These are phyloP conservation scores for Phanerotoma sp. DNA, from an alignment of 2,888 invertebrate genomes.

Conservation along the genomic window DNA sequence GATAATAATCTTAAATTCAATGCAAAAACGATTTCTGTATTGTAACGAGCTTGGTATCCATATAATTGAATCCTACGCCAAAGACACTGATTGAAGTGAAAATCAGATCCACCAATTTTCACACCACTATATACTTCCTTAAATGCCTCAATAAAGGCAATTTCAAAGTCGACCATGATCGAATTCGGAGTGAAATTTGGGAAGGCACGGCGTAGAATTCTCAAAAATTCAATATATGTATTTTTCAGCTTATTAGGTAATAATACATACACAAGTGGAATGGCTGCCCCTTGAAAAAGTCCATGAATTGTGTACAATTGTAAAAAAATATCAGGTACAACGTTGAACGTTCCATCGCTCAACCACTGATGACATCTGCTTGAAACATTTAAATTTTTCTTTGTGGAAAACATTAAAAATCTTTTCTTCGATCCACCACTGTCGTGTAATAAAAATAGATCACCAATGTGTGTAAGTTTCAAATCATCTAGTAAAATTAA, in stretches of 20 bases:
- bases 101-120: background rate
- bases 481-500: background rate
- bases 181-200: background rate
- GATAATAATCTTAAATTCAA: background rate
- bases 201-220: background rate
- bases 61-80: background rate
- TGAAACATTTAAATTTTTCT: background rate
- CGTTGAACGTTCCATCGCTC: constrained; percentile 1
- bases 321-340: background rate
- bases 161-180: constrained; percentile 1
- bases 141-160: background rate
- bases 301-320: constrained; percentile 6
- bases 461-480: background rate
- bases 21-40: background rate
- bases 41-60: background rate
- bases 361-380: background rate
- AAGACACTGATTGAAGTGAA: background rate
- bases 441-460: constrained; percentile 5
- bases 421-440: background rate
- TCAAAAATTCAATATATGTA: background rate
- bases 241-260: background rate
- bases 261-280: background rate
- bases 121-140: background rate
- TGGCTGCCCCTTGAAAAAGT: background rate
- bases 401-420: background rate